phyloP scores from a whole-genome alignment of 2,888 invertebrate genomes.

The Tiphia femorata region DNA sequence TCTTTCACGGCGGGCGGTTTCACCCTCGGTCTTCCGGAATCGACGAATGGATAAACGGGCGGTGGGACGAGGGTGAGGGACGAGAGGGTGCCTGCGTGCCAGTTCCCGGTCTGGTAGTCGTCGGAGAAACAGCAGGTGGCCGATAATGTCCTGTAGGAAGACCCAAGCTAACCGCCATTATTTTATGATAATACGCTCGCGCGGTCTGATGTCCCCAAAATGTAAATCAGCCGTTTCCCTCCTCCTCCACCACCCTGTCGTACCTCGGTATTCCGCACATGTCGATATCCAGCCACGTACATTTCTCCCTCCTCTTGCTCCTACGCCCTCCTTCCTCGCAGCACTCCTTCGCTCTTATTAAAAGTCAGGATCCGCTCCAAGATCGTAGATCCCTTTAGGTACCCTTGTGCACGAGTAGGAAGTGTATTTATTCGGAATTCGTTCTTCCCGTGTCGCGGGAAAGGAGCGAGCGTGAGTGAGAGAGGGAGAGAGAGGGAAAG shows the following conservation, averaged over 20 bases:
- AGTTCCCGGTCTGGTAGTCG: conserved; percentile 14
- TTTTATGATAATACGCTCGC: conserved; percentile 53
- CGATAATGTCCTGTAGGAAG: conserved; percentile 49
- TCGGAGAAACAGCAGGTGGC: conserved; percentile 54
- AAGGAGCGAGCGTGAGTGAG: background rate
- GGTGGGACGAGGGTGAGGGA: too few relatives aligned
- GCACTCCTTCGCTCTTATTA: conserved; percentile 32
- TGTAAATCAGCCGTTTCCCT: conserved; percentile 48
- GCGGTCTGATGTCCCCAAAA: conserved; percentile 46
- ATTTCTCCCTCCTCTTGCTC: conserved; percentile 13
- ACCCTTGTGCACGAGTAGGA: too few relatives aligned
- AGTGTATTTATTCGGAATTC: background rate
- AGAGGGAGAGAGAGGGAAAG: background rate
- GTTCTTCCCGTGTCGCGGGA: background rate
- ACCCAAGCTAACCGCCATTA: conserved; percentile 39
- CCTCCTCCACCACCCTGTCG: background rate
- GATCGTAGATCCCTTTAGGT: too few relatives aligned
- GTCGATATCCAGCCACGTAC: conserved; percentile 15
- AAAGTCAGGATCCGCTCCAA: background rate
- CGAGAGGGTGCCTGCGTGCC: too few relatives aligned
- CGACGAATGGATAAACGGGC: too few relatives aligned
- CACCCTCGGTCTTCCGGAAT: too few relatives aligned
- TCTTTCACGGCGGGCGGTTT: too few relatives aligned
- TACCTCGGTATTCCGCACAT: conserved; percentile 17
- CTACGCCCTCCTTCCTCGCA: background rate